Evolutionary conservation across 1,140 invertebrate species (phyloP).

Genomic region (Heliconius melpomene): DNA sequence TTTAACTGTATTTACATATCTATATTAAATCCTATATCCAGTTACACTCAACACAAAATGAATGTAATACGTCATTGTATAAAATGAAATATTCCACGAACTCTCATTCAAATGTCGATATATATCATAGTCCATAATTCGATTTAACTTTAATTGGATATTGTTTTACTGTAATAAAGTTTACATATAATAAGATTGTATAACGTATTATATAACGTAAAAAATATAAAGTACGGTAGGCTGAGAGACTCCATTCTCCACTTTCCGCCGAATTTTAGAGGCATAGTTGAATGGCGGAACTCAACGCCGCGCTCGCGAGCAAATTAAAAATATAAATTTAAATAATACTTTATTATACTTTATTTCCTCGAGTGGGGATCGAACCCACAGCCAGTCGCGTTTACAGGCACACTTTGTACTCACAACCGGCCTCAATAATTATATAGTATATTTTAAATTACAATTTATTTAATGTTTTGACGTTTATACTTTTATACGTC

Average conservation of each 20-base stretch:
- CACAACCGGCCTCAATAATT: no score
- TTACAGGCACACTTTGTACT: no score
- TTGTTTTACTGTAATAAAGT: not conserved
- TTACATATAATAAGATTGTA: not conserved
- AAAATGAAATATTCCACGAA: constrained; percentile 31
- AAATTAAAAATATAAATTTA: no score
- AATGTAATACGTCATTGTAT: constrained; percentile 33
- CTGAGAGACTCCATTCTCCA: no score
- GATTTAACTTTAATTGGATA: constrained; percentile 2
- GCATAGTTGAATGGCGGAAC: no score
- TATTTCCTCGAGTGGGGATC: no score
- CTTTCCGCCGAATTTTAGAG: no score
- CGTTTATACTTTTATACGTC: not conserved
- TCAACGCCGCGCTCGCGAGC: no score
- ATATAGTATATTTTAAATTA: not conserved
- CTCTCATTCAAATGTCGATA: constrained; percentile 37
- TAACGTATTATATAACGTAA: no score
- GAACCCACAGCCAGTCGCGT: no score
- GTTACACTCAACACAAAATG: constrained; percentile 31
- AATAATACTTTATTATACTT: no score
- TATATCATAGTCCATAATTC: constrained; percentile 8
- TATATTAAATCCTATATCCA: constrained; percentile 32
- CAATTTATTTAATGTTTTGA: not conserved
- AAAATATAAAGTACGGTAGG: no score
- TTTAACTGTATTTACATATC: not conserved